These are phyloP conservation scores for Ceraclea dissimilis DNA, from an alignment of 2,888 invertebrate species.

Conservation along the genomic window DNA sequence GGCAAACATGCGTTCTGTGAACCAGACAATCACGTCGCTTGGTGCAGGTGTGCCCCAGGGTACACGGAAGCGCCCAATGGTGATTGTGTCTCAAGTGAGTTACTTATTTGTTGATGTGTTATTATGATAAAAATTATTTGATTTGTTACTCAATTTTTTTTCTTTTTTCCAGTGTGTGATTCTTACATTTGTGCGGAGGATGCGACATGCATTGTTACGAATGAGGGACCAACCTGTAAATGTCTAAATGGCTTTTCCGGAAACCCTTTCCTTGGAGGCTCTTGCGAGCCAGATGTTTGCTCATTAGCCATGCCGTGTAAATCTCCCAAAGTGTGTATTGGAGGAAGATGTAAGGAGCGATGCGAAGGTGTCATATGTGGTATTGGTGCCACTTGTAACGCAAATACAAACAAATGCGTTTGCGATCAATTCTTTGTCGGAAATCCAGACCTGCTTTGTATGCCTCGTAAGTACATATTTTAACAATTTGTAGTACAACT, in stretches of 20 bases:
- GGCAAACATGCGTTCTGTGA: slow-evolving; percentile 82
- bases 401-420: slow-evolving; percentile 71
- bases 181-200: slow-evolving; percentile 71
- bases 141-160: not conserved
- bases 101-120: not conserved
- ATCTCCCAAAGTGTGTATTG: slow-evolving; percentile 73
- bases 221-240: slow-evolving; percentile 79
- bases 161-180: slow-evolving; percentile 53
- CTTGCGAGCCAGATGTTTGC: slow-evolving; percentile 75
- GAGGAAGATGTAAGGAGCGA: slow-evolving; percentile 80
- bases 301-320: slow-evolving; percentile 69
- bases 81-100: slow-evolving; percentile 71
- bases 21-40: slow-evolving; percentile 79
- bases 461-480: slow-evolving; percentile 71
- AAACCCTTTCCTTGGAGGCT: slow-evolving; percentile 87
- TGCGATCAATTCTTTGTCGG: slow-evolving; percentile 84
- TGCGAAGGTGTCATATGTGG: slow-evolving; percentile 85
- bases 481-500: not conserved
- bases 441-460: slow-evolving; percentile 81
- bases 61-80: slow-evolving; percentile 71
- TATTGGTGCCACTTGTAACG: slow-evolving; percentile 79
- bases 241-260: slow-evolving; percentile 81
- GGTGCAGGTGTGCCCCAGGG: slow-evolving; percentile 82
- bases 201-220: slow-evolving; percentile 79
- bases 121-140: not conserved